phyloP scores from a whole-genome alignment of 2,113 vertebrate genomes.

The Natator depressus region DNA sequence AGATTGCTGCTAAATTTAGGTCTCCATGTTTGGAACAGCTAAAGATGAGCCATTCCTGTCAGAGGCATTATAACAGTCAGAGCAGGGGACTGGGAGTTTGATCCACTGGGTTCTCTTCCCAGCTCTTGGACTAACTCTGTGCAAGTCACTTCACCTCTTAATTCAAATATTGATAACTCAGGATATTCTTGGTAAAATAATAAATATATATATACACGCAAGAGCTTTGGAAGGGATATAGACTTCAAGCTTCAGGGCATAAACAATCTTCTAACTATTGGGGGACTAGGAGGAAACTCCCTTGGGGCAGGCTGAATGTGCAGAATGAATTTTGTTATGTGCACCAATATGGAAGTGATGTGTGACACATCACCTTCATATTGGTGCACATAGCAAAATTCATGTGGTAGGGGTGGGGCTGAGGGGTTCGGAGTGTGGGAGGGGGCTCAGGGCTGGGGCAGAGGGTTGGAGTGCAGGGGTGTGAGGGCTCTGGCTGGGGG shows the following conservation, averaged over 20 bases:
- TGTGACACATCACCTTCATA: no score
- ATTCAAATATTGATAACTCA: background rate
- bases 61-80: rapidly evolving
- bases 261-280: background rate
- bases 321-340: no score
- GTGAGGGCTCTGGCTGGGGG: no score
- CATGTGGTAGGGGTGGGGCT: no score
- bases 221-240: background rate
- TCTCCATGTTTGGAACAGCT: rapidly evolving
- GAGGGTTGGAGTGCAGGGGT: no score
- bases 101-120: background rate
- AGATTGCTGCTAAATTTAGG: rapidly evolving
- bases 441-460: no score
- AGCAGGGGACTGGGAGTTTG: rapidly evolving
- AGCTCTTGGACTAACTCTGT: rapidly evolving
- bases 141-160: rapidly evolving
- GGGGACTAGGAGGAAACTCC: background rate
- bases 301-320: background rate
- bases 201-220: rapidly evolving
- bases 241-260: rapidly evolving
- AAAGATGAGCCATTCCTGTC: background rate
- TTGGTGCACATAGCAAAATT: no score
- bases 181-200: background rate
- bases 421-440: no score
- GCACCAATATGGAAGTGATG: no score